Base-by-base conservation (phyloP, 2,113 vertebrate species). In the Nothobranchius kuhntae region DNA sequence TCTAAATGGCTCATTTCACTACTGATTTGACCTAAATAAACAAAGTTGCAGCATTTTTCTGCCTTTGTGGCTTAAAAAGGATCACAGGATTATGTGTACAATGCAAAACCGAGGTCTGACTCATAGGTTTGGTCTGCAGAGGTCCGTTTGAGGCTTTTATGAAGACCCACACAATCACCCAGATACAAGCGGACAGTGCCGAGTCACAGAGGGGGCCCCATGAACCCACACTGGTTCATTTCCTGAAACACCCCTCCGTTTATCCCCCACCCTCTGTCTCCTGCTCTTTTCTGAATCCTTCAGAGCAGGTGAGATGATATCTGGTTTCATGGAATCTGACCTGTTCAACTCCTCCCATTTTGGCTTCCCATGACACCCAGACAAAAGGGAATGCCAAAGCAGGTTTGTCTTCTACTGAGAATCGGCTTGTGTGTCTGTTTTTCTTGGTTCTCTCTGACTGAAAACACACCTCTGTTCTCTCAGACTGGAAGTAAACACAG, bases 301-400 rank as follows among this genome's bases (percentile, higher is more conserved):
- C 6, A 75, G 77, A 80, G 58, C 85, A 88, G 85, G 86, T 87
- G 81, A 84, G 75, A 73, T 67, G 38, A 62, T 62, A 87, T 81
- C 45, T 71, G n/a, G 65, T 85, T 86, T 81, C 69, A 15, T 53
- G 79, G 76, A 91, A 88, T 80, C 71, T 30, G 71, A 82, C 69
- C 88, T 59, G 59, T 11, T 9, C 35, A 17, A 30, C 81, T 78
- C 78, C 79, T 59, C 83, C 74, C 50, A 52, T 47, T 58, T 14
- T 10, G n/a, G 38, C 46, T 68, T 52, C 24, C 62, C 13, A 24
- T 50, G 59, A 75, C 78, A 21, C 53, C 44, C 51, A 46, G 50
- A 65, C 17, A 58, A 35, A 42, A 51, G 50, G 53, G 53, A 61
- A 61, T 68, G 52, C 47, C 53, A 57, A 80, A 80, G 68, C 77